Evolutionary conservation across 2,888 invertebrate species (phyloP).

Genomic region (Pegoplata infirma): DNA sequence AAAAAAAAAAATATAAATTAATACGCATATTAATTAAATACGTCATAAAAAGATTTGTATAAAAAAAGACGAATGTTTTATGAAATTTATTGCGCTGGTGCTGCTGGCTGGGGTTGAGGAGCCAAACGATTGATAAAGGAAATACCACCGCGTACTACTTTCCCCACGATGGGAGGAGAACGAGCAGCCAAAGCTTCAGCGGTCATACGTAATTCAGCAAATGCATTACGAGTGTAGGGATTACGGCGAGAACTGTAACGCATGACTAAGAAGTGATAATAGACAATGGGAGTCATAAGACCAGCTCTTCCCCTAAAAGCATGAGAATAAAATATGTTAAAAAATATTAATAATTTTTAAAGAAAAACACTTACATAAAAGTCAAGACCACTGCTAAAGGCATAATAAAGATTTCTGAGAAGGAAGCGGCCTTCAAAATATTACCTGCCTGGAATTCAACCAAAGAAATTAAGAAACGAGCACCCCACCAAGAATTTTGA

Average conservation of each 20-base stretch:
- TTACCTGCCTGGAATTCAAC: conserved; percentile 94
- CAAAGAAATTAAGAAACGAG: conserved; percentile 89
- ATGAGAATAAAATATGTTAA: background rate
- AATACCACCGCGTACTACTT: conserved; percentile 82
- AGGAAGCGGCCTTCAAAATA: conserved; percentile 93
- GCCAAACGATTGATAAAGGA: conserved; percentile 87
- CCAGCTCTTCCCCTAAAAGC: conserved; percentile 89
- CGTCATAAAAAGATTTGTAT: conserved; percentile 26
- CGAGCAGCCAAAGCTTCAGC: conserved; percentile 85
- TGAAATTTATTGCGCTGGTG: conserved; percentile 65
- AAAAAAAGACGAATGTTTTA: conserved; percentile 17
- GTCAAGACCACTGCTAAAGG: conserved; percentile 89
- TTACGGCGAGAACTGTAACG: conserved; percentile 96
- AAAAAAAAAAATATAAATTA: conserved; percentile 1
- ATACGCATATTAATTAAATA: conserved; percentile 35
- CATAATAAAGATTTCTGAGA: conserved; percentile 95
- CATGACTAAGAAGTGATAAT: conserved; percentile 96
- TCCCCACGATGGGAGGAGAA: conserved; percentile 84
- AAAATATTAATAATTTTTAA: background rate
- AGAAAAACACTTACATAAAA: conserved; percentile 84
- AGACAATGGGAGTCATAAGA: conserved; percentile 94
- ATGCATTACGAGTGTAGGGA: conserved; percentile 96
- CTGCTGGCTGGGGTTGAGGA: conserved; percentile 80
- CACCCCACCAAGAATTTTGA: conserved; percentile 94
- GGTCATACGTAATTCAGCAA: conserved; percentile 89